Evolutionary conservation across 2,888 invertebrate species (phyloP).

Genomic region (Patella pellucida): DNA sequence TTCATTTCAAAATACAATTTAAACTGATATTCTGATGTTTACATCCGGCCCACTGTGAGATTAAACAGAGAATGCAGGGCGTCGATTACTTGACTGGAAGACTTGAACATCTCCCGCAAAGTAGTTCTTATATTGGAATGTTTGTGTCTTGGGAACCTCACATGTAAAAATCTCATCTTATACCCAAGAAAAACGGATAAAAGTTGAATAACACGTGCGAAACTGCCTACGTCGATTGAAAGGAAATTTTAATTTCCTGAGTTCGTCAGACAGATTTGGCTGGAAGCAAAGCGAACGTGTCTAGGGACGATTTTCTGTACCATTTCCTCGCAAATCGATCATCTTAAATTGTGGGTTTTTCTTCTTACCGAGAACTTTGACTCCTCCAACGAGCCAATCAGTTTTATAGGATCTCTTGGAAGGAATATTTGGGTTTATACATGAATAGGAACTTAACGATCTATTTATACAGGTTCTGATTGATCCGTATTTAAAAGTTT

Average conservation of each 20-base stretch:
- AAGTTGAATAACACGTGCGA: conserved; percentile 1
- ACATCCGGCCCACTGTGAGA: no score
- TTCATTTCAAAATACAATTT: no score
- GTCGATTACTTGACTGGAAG: no score
- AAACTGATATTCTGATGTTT: no score
- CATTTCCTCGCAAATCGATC: neutral
- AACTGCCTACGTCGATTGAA: conserved; percentile 1
- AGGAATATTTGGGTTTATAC: neutral
- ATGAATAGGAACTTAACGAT: conserved; percentile 8
- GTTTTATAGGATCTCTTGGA: conserved; percentile 4
- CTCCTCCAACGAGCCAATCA: neutral
- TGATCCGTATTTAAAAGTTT: conserved; percentile 5
- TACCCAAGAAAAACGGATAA: conserved; percentile 1
- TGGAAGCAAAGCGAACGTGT: conserved; percentile 4
- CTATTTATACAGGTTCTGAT: neutral
- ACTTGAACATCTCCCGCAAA: neutral
- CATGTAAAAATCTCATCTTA: conserved; percentile 4
- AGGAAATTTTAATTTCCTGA: conserved; percentile 8
- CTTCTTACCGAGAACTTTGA: conserved; percentile 1
- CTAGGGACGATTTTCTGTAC: neutral
- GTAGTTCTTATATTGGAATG: conserved; percentile 6
- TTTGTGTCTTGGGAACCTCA: neutral
- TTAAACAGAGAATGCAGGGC: no score
- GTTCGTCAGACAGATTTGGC: conserved; percentile 6
- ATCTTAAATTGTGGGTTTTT: conserved; percentile 1